Base-by-base conservation (phyloP, 64 coral and sea anemone species). In the Dendrophyllia cribrosa region DNA sequence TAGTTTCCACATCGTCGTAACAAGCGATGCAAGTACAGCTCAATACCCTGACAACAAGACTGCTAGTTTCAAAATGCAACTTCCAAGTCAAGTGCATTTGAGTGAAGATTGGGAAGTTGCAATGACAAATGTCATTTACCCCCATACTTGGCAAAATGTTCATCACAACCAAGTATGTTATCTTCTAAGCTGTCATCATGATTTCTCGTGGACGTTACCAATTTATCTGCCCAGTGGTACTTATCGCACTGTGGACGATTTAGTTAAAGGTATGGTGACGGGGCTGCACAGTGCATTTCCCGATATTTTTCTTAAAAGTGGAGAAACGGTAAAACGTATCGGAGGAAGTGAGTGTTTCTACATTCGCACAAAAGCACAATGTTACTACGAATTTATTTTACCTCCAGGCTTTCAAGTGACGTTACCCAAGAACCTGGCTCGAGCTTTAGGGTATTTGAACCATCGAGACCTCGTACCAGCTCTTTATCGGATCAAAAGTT, bases 161-260 rank as follows among this genome's bases (percentile, higher is more conserved):
- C 0, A 11, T 11, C 15, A 61, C 6, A 16, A 60, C 46, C 2
- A 82, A 16, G 0, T 82, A 9, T 82, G 14, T 19, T 61, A 62
- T 6, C 3, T 7, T 19, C 9, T 82, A n/a, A 44, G n/a, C 22
- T 70, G 61, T n/a, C 3, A 66, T 4, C 3, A 12, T 2, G 53
- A 55, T 34, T 8, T 22, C 7, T n/a, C 79, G 2, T 82, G 79
- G 22, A 82, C 4, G 15, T 11, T 66, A 48, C 20, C 56, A 3
- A 82, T 82, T 62, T 82, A 82, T 66, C 78, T 82, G 25, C 75
- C 75, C 44, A 78, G 75, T 1, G 75, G 75, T n/a, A 78, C 17
- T 78, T 61, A 82, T 12, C 22, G 17, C 1, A 82, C 53, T 9
- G 50, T 82, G 11, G 56, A 62, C 11, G 61, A 82, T 24, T 14